phyloP scores from a whole-genome alignment of 2,797 vertebrate species.

The Eulemur coronatus region DNA sequence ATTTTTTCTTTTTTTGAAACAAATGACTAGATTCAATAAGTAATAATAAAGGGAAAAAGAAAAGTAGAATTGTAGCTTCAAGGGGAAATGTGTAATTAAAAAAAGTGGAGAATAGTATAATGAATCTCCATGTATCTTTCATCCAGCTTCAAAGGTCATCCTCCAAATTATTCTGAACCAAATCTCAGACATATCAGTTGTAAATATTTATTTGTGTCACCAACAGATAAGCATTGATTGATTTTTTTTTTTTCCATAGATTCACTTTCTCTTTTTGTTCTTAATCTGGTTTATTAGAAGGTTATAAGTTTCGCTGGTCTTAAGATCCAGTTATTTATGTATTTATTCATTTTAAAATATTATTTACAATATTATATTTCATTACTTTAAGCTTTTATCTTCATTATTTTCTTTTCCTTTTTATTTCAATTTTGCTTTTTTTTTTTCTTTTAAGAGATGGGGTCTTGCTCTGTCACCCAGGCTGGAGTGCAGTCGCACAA shows the following conservation, averaged over 20 bases:
- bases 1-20: not conserved
- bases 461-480: too few species aligned
- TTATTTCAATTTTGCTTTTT: not conserved
- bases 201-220: not conserved
- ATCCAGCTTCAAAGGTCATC: not conserved
- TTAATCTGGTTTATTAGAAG: not conserved
- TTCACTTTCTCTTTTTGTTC: not conserved
- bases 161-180: slow-evolving; percentile 11
- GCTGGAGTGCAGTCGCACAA: too few species aligned
- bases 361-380: not conserved
- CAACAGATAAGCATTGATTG: not conserved
- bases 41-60: not conserved
- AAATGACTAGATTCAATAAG: not conserved
- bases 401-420: not conserved
- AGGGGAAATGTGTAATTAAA: not conserved
- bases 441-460: too few species aligned
- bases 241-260: not conserved
- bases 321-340: not conserved
- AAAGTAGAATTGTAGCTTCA: not conserved
- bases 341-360: not conserved
- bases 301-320: not conserved
- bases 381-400: not conserved
- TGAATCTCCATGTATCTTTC: not conserved
- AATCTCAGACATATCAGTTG: not conserved
- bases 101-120: not conserved